Conservation (phyloP, 2,888 invertebrate genomes). For the Habrosyne pyritoides region DNA sequence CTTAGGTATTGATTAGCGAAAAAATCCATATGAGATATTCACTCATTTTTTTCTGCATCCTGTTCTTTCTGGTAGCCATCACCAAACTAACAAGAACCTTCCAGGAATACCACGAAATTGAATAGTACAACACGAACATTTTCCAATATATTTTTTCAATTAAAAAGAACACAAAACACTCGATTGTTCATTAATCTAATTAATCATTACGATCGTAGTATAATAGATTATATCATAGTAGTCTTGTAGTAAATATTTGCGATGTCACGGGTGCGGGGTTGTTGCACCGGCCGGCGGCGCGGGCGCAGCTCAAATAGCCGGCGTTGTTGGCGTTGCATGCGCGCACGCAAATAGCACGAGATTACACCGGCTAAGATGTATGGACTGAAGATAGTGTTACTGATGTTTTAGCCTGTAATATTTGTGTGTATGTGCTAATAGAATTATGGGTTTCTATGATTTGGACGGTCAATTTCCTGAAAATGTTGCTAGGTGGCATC, state of each 20-base stretch:
- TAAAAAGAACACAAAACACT: too few species aligned
- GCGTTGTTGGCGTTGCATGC: not conserved
- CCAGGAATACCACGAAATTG: too few species aligned
- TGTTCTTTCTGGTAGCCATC: too few species aligned
- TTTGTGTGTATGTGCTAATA: too few species aligned
- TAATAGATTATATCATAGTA: not conserved
- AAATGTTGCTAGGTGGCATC: too few species aligned
- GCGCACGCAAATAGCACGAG: not conserved
- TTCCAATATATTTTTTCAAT: too few species aligned
- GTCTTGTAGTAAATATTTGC: slow-evolving; percentile 1
- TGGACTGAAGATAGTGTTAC: not conserved
- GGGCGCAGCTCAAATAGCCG: slow-evolving; percentile 3
- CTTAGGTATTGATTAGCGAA: too few species aligned
- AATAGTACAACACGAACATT: too few species aligned
- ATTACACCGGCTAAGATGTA: not conserved
- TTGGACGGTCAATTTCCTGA: not conserved
- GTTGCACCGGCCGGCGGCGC: slow-evolving; percentile 8
- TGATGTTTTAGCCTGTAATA: not conserved
- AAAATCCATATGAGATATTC: too few species aligned
- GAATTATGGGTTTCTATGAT: too few species aligned
- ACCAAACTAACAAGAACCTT: too few species aligned
- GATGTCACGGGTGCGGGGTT: slow-evolving; percentile 5
- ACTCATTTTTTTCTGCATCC: too few species aligned
- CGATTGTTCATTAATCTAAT: not conserved
- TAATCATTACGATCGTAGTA: not conserved